These are phyloP conservation scores for Apeira syringaria DNA, from an alignment of 2,888 invertebrate genomes.

Conservation along the genomic window DNA sequence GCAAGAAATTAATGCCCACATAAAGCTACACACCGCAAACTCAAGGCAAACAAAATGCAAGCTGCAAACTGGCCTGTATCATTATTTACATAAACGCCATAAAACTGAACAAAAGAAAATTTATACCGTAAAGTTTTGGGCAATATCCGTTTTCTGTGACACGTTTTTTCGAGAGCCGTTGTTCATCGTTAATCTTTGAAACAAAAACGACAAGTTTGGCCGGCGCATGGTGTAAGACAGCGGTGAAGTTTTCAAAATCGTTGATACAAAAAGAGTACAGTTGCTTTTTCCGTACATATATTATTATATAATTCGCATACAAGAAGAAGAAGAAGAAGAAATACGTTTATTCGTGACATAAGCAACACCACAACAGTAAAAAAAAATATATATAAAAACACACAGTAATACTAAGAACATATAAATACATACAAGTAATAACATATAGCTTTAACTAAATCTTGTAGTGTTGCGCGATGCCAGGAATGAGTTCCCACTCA, in stretches of 20 bases:
- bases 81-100: slow-evolving; percentile 68
- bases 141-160: slow-evolving; percentile 76
- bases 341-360: no score
- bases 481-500: no score
- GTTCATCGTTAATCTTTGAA: slow-evolving; percentile 81
- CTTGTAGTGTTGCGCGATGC: no score
- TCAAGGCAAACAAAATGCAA: slow-evolving; percentile 33
- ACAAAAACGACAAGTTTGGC: slow-evolving; percentile 77
- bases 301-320: no score
- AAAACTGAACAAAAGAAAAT: slow-evolving; percentile 67
- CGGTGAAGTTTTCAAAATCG: neutral
- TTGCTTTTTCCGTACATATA: neutral
- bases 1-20: no score
- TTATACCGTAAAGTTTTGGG: slow-evolving; percentile 71
- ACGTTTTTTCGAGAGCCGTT: slow-evolving; percentile 75
- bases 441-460: no score
- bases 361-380: no score
- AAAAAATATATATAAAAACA: no score
- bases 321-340: no score
- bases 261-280: neutral
- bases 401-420: no score
- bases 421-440: no score
- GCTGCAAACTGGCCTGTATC: slow-evolving; percentile 57
- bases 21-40: no score
- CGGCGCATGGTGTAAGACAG: slow-evolving; percentile 22